Evolutionary conservation across 2,888 invertebrate species (phyloP).

Genomic region (Cephalotes varians): DNA sequence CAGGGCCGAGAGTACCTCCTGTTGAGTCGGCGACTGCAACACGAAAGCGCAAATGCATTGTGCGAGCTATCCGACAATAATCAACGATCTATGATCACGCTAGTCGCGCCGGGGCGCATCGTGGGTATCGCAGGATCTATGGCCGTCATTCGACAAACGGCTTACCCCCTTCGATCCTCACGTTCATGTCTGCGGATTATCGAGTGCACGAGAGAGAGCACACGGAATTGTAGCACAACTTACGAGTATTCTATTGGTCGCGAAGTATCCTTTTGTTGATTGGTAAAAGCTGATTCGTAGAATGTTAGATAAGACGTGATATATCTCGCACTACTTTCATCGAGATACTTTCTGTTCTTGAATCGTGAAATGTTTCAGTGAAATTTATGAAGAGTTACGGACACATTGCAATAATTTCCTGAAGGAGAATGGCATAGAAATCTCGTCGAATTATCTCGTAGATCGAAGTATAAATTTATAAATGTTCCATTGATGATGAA

Average conservation of each 20-base stretch:
- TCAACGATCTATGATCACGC: conserved; percentile 74
- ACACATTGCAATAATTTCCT: background rate
- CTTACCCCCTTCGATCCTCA: conserved; percentile 19
- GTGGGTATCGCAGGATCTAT: conserved; percentile 50
- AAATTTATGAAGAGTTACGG: background rate
- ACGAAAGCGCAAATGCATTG: conserved; percentile 71
- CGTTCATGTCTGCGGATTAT: conserved; percentile 25
- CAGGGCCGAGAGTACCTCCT: conserved; percentile 90
- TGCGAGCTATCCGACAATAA: conserved; percentile 65
- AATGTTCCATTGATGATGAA: background rate
- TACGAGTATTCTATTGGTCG: conserved; percentile 26
- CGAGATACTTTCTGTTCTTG: background rate
- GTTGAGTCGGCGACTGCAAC: conserved; percentile 89
- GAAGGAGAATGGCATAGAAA: background rate
- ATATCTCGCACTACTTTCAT: background rate
- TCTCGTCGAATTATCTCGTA: background rate
- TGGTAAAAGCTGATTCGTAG: conserved; percentile 8
- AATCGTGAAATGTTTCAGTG: background rate
- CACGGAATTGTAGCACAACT: conserved; percentile 26
- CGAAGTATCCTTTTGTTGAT: conserved; percentile 29
- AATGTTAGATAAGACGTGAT: conserved; percentile 15
- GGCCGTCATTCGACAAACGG: conserved; percentile 43
- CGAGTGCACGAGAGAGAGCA: conserved; percentile 7
- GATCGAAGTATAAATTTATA: background rate
- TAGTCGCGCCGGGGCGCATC: conserved; percentile 59